Base-by-base conservation (phyloP, 2,797 vertebrate genomes). In the Urocyon cinereoargenteus region DNA sequence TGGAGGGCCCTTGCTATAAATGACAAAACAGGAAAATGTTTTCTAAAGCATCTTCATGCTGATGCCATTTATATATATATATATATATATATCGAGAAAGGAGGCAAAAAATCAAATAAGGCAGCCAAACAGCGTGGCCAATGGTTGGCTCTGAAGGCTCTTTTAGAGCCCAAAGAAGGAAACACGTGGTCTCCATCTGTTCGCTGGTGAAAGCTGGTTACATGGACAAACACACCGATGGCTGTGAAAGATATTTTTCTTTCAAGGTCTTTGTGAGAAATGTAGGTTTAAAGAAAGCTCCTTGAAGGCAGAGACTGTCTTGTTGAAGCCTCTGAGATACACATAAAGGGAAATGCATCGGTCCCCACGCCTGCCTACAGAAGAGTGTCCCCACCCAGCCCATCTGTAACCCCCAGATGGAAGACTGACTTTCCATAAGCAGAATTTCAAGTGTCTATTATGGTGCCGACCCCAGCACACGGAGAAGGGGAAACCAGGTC, bases 11-110 rank as follows among this genome's bases (percentile, higher is more conserved):
- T 86, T 79, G 36, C 53, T 92, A 2, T 26, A n/a, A 61, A 66
- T 77, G 78, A 84, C 28, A 78, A 61, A 49, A 34, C 15, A 21
- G 15, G 57, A 87, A 78, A 91, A 70, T 75, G 45, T 92, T 84
- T 92, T 86, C 93, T 62, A n/a, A 45, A 73, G 8, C n/a, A 72
- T 36, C 51, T 40, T 78, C 36, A 28, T 28, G 22, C 81, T 59
- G 34, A 5, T 51, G 82, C 19, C 53, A 10, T n/a, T 91, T 77
- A 22, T n/a, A 18, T 53, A 26, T 11, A 57, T 53, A 26, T 11
- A 57, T n/a, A n/a, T 77, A 31, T n/a, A 18, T 53, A 26, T 12
- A 57, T 36, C 81, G 51, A 64, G 85, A 84, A 75, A 92, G 66
- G 62, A 90, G 45, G 15, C 45, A 57, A 40, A 51, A 84, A 36